Base-by-base conservation (phyloP, 2,888 invertebrate genomes). In the Aelia acuminata region DNA sequence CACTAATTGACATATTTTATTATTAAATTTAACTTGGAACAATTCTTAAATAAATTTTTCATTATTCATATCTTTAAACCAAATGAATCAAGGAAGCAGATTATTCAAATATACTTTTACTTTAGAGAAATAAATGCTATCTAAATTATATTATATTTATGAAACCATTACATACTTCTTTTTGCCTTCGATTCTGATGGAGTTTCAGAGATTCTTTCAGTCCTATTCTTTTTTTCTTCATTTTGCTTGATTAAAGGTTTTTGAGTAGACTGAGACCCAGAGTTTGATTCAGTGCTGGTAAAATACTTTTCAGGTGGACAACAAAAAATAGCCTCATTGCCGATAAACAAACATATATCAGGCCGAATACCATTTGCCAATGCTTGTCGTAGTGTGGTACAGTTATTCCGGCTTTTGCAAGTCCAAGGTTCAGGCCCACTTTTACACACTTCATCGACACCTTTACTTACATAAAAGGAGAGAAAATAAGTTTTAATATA, bases 291-390 rank as follows among this genome's bases (percentile, higher is more conserved):
- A 35, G 18, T 31, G 63, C 63, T 70, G 20, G 35, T 18, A 31
- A 70, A 15, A 35, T 70, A 31, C 7, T 70, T 70, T 70, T 70
- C 53, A 47, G 70, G 22, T 22, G 75, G 50, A 87, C 89, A 89
- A 49, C 89, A 89, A 50, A 89, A 87, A 43, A 89, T 84, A 20
- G 84, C 53, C 48, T 35, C 26, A 35, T 70, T 49, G 47, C 85
- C 39, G 1, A 35, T 8, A 84, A 88, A 89, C 7, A 85, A 49
- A n/a, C 89, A 89, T 22, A 88, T 4, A 63, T 87, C 47, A 47
- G 89, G 89, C 35, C 43, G 70, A 48, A 48, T 87, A 39, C 84
- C 87, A 3, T 89, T 84, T 8, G 75, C 31, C 8, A 89, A n/a
- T 39, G 18, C 63, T 35, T 88, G 31, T 11, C 10, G 47, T 49